Percentiles rank a stretch among this genome's conserved stretches.
phyloP scores from a whole-genome alignment of 1,140 invertebrate species.

The Ips typographus region DNA sequence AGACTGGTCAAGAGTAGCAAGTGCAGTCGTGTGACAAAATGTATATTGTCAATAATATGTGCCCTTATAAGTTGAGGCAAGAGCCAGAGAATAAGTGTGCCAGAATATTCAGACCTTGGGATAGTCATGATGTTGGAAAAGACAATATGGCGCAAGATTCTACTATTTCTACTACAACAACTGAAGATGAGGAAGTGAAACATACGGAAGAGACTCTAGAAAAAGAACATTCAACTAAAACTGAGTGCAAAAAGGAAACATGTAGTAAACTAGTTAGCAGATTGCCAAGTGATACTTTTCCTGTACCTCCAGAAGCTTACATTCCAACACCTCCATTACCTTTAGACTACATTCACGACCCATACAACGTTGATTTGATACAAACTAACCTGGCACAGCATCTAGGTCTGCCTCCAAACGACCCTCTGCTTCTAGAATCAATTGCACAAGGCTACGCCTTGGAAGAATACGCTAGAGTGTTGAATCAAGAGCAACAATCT shows the following conservation, averaged over 20 bases:
- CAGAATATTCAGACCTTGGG: conserved; percentile 51
- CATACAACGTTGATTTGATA: conserved; percentile 36
- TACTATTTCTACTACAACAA: conserved; percentile 57
- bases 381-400: conserved; percentile 55
- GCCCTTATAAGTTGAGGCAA: conserved; percentile 20
- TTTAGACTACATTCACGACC: conserved; percentile 49
- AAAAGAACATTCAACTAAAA: neutral
- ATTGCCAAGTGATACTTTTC: neutral
- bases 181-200: conserved; percentile 41
- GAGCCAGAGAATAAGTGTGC: conserved; percentile 32
- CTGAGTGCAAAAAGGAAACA: neutral
- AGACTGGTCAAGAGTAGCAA: conserved; percentile 40
- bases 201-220: neutral
- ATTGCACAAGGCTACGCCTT: conserved; percentile 58
- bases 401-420: conserved; percentile 54
- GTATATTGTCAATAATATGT: conserved; percentile 31
- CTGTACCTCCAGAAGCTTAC: conserved; percentile 2
- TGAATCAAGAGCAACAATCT: conserved; percentile 65
- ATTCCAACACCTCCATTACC: conserved; percentile 39
- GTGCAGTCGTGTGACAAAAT: conserved; percentile 29
- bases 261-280: neutral
- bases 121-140: conserved; percentile 39
- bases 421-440: conserved; percentile 56
- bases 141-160: conserved; percentile 54
- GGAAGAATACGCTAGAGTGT: conserved; percentile 67